Evolutionary conservation across 2,888 invertebrate species (phyloP).

Genomic region (Achlya flavicornis): DNA sequence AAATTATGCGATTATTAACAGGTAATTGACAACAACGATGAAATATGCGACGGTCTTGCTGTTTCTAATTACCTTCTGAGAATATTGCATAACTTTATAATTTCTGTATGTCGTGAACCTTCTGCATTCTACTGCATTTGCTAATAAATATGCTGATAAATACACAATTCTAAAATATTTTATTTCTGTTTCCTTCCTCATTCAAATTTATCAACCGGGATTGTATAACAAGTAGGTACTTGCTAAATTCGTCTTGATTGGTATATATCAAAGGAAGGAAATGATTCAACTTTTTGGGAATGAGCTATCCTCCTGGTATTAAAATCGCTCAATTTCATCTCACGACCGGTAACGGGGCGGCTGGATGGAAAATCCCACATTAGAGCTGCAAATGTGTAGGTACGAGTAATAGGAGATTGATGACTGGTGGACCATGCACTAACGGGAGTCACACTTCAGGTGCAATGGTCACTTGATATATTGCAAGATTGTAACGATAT

Average conservation of each 20-base stretch:
- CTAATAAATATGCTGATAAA: no score
- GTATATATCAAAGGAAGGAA: neutral
- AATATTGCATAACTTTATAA: no score
- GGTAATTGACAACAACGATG: no score
- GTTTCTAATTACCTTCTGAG: no score
- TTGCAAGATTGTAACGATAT: slow-evolving; percentile 52
- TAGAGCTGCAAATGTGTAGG: slow-evolving; percentile 23
- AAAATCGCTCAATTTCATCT: slow-evolving; percentile 11
- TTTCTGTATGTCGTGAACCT: no score
- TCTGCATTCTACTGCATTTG: no score
- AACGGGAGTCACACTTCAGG: slow-evolving; percentile 74
- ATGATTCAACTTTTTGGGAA: neutral
- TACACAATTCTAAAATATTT: no score
- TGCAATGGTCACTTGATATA: slow-evolving; percentile 72
- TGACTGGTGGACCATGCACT: slow-evolving; percentile 70
- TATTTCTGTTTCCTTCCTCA: neutral
- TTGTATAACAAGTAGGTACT: neutral
- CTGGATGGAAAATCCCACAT: slow-evolving; percentile 9
- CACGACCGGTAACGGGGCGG: neutral
- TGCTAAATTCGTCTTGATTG: no score
- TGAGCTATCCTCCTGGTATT: slow-evolving; percentile 12
- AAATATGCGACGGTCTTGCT: no score
- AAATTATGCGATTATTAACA: no score
- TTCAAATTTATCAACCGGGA: neutral
- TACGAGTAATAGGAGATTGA: slow-evolving; percentile 64